Evolutionary conservation across 2,797 vertebrate genomes (phyloP), one percentile per base, ranked within the genome.

Genomic region (Fratercula arctica): DNA sequence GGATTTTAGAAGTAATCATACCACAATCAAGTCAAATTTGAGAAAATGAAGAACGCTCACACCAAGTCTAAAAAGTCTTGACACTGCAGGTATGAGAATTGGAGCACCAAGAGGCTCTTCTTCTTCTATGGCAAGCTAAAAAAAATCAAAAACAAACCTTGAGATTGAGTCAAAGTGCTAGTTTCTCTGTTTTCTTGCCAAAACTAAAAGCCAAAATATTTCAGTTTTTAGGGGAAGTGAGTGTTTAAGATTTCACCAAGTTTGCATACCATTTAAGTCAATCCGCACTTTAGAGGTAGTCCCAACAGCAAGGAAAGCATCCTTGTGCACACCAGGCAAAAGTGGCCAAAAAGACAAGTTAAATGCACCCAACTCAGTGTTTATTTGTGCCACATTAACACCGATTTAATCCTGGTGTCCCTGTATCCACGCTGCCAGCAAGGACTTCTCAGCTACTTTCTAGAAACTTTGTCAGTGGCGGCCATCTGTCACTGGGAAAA

Each of bases 401-500:
- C 10, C 0, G 1, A 26, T 77, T 74, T 72, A 60, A 74, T 39
- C 37, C 23, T 25, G 25, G 6, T 5, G 13, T 51, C 13, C 41
- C 25, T 10, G 1, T n/a, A 80, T 48, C 15, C 33, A 29, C 2
- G 0, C 24, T 48, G 15, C 33, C 41, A 66, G 29, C 14, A 43
- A 92, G 43, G 46, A 43, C 28, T 64, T 83, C 31, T 67, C 41
- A 85, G 53, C 20, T 59, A 67, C 84, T 83, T 87, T 64, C 66
- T 84, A 81, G 66, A 91, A 94, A 90, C 59, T 70, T 87, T 68
- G 35, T 89, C 5, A 3, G 15, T 75, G 59, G 50, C 19, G 13
- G 60, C 57, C 79, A 87, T 92, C 84, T 91, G 92, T 66, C 68
- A 53, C 10, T 35, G 39, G 57, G 66, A 94, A 89, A 95, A 81